Base-by-base conservation (phyloP, 2,113 vertebrate genomes). In the Elachura formosa region DNA sequence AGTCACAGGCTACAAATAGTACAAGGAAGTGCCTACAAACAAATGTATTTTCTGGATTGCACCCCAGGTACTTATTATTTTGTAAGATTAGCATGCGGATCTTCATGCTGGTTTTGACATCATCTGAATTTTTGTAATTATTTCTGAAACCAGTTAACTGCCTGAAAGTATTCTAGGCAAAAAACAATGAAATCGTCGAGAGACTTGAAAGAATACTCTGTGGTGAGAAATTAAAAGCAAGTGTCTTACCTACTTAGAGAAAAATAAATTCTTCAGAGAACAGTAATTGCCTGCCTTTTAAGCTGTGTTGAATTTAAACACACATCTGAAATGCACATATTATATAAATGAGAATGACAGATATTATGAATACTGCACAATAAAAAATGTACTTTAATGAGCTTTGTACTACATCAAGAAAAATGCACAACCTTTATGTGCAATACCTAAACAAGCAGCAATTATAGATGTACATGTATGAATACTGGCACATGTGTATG, bases 71-170 rank as follows among this genome's bases (percentile, higher is more conserved):
- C 73, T 87, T 51, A 29, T 9, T 19, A n/a, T 15, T 45, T 67
- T 72, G 29, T n/a, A 84, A 71, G 55, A 75, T 71, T 73, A 84
- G 45, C 0, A 0, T 46, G 33, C 0, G 0, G 52, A 71, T 77
- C 34, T 84, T 82, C 82, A 31, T 0, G 7, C 31, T 84, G n/a
- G 9, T 72, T 90, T 89, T 89, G 56, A 94, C 45, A 82, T 58
- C 6, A 74, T 68, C 58, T 82, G 66, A 94, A 51, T 83, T 89
- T 68, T 29, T 82, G 29, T 43, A 54, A 68, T 89, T 84, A 71
- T 82, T 96, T 79, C 62, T 93, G 58, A 90, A 89, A 91, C 29
- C 33, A 68, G 33, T 64, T 78, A 81, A 78, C 45, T 79, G 38
- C 23, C 54, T 87, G 69, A 55, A 94, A 82, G 21, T 34, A 31